phyloP scores from a whole-genome alignment of 1,140 invertebrate genomes.

The Drosophila eugracilis region DNA sequence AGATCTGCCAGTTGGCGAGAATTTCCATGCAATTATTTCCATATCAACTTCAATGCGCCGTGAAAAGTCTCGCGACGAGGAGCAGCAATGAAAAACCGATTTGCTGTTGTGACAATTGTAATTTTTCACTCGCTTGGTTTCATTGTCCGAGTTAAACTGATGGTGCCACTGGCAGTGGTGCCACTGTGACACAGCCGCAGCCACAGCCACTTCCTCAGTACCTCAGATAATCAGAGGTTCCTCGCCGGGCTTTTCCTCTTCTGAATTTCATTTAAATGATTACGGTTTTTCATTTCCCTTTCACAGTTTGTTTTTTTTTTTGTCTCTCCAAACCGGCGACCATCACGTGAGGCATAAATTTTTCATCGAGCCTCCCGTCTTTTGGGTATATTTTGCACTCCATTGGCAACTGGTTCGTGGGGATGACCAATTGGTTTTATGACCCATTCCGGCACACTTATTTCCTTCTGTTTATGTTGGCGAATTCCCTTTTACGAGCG shows the following conservation, averaged over 20 bases:
- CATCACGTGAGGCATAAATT: conserved; percentile 65
- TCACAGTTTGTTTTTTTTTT: conserved; percentile 13
- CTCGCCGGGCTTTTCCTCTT: conserved; percentile 20
- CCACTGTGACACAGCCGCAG: conserved; percentile 21
- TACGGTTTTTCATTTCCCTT: conserved; percentile 57
- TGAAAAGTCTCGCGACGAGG: conserved; percentile 58
- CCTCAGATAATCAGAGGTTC: conserved; percentile 40
- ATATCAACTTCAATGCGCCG: conserved; percentile 75
- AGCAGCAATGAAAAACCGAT: conserved; percentile 76
- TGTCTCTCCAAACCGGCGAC: conserved; percentile 27
- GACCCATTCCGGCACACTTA: conserved; percentile 27
- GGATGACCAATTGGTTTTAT: conserved; percentile 75
- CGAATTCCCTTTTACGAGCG: conserved; percentile 68
- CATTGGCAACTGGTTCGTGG: conserved; percentile 55
- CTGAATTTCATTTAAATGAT: conserved; percentile 76
- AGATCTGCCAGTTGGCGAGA: conserved; percentile 37
- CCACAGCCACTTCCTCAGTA: conserved; percentile 26
- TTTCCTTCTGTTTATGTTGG: conserved; percentile 36
- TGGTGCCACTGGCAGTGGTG: conserved; percentile 28
- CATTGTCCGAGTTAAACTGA: conserved; percentile 51
- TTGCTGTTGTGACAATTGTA: conserved; percentile 81
- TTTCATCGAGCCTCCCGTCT: conserved; percentile 58
- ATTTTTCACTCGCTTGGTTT: conserved; percentile 82
- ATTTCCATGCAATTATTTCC: conserved; percentile 81
- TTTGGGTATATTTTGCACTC: conserved; percentile 72